A percentile compares a stretch with the other conserved stretches of the same genome.
phyloP scores from a whole-genome alignment of 2,113 vertebrate genomes.

The Pyrgilauda ruficollis region DNA sequence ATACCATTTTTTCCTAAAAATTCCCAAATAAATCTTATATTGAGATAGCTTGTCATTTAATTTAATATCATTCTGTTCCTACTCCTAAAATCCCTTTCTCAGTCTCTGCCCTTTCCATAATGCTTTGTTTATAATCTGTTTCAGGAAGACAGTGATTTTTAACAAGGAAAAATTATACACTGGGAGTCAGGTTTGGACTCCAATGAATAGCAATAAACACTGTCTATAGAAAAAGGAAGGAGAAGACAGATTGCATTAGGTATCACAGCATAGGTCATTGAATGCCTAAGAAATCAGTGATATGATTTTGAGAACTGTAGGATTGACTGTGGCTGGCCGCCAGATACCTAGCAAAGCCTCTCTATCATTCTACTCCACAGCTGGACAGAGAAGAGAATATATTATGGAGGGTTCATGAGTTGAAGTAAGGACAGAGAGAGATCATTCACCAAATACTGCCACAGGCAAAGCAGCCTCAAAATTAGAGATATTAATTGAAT shows the following conservation, averaged over 20 bases:
- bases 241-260: background rate
- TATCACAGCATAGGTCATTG: background rate
- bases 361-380: background rate
- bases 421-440: background rate
- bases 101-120: background rate
- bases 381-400: background rate
- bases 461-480: background rate
- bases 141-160: background rate
- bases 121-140: background rate
- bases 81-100: background rate
- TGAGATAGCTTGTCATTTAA: fast-evolving
- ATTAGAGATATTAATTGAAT: background rate
- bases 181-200: background rate
- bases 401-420: fast-evolving
- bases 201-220: background rate
- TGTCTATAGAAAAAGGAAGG: background rate
- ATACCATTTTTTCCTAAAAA: background rate
- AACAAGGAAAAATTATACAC: background rate
- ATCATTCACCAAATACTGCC: background rate
- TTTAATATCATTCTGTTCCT: background rate
- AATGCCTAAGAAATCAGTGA: background rate
- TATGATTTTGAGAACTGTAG: background rate
- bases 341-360: background rate
- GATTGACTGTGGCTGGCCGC: background rate
- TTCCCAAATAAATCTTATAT: background rate